phyloP scores from a whole-genome alignment of 2,888 invertebrate species.

The Hyposoter didymator region DNA sequence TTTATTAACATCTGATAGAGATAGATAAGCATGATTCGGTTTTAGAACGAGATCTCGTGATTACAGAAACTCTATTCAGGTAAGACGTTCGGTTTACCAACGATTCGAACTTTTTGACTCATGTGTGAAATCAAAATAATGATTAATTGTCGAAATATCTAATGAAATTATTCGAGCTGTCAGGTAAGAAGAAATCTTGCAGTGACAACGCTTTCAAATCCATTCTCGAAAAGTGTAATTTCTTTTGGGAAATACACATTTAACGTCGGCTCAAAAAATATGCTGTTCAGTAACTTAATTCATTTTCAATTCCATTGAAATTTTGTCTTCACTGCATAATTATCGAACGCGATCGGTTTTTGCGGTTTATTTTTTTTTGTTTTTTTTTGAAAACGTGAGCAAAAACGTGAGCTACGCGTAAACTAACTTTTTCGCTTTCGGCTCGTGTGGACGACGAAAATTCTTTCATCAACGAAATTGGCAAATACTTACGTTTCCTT shows the following conservation, averaged over 20 bases:
- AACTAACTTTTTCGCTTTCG: not conserved
- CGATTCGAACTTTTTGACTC: constrained; percentile 20
- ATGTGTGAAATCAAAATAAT: constrained; percentile 18
- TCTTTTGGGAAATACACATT: not conserved
- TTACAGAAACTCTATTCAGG: constrained; percentile 53
- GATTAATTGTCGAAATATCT: constrained; percentile 11
- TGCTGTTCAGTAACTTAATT: not conserved
- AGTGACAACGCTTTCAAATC: not conserved
- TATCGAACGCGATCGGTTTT: not conserved
- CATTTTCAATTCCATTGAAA: not conserved
- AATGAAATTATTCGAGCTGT: constrained; percentile 25
- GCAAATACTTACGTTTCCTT: constrained; percentile 79
- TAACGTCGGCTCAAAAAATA: not conserved
- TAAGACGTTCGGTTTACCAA: constrained; percentile 51
- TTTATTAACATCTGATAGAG: constrained; percentile 44
- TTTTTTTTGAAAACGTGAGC: not conserved
- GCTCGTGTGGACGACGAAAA: not conserved
- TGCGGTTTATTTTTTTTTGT: not conserved
- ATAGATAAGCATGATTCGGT: constrained; percentile 57
- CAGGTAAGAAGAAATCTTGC: constrained; percentile 56
- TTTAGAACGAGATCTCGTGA: constrained; percentile 63
- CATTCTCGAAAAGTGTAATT: not conserved
- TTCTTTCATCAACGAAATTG: constrained; percentile 23
- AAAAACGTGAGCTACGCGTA: not conserved
- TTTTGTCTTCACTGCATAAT: not conserved